phyloP scores from a whole-genome alignment of 2,888 invertebrate genomes.

The Cephus runcator region DNA sequence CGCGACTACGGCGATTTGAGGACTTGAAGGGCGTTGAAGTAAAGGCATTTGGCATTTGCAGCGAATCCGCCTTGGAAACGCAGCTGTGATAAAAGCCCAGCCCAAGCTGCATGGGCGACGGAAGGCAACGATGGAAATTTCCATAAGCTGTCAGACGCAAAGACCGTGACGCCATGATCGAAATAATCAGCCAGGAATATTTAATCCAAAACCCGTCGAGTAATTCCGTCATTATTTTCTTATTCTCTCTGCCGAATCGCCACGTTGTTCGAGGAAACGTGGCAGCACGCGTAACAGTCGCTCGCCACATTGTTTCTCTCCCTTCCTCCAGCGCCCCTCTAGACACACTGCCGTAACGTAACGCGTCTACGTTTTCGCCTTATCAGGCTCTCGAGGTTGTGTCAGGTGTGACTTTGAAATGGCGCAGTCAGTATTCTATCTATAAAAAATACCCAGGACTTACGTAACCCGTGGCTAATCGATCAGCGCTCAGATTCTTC shows the following conservation, averaged over 20 bases:
- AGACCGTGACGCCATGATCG: neutral
- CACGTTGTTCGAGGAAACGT: neutral
- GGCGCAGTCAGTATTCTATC: neutral
- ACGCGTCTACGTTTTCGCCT: neutral
- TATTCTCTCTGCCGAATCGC: too few relatives aligned
- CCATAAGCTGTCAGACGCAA: too few relatives aligned
- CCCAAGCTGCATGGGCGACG: too few relatives aligned
- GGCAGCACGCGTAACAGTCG: neutral
- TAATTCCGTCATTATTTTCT: too few relatives aligned
- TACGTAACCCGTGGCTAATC: neutral
- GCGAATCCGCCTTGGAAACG: neutral
- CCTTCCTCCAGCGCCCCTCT: neutral
- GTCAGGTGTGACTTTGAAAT: slow-evolving; percentile 3
- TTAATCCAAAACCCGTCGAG: neutral
- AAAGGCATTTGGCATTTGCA: neutral
- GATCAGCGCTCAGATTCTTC: neutral
- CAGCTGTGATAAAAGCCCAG: too few relatives aligned
- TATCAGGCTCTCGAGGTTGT: neutral
- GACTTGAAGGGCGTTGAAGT: neutral
- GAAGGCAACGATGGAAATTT: too few relatives aligned
- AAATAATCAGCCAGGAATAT: neutral
- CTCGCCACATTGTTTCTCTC: neutral
- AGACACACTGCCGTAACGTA: neutral
- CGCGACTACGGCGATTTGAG: neutral
- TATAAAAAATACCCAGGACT: neutral